These are phyloP conservation scores for Tanytarsus gracilentus DNA, from an alignment of 2,888 invertebrate genomes.

Conservation along the genomic window DNA sequence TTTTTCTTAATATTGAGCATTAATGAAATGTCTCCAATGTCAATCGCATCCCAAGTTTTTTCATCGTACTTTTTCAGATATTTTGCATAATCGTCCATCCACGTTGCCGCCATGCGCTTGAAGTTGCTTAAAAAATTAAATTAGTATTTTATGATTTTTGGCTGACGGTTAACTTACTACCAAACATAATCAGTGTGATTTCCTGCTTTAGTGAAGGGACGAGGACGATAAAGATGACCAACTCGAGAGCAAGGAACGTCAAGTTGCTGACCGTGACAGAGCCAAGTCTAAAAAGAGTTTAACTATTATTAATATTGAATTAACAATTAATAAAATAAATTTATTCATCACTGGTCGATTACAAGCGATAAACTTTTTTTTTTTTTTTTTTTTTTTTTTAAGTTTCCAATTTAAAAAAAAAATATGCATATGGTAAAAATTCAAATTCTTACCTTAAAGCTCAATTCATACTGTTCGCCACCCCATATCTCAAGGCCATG, in stretches of 20 bases:
- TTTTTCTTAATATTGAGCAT: slow-evolving; percentile 66
- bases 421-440: neutral
- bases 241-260: slow-evolving; percentile 90
- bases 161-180: neutral
- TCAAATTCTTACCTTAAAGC: slow-evolving; percentile 65
- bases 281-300: slow-evolving; percentile 51
- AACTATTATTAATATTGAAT: too few species aligned
- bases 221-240: slow-evolving; percentile 70
- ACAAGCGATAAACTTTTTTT: too few species aligned
- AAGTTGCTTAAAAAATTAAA: slow-evolving; percentile 57
- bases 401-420: neutral
- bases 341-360: slow-evolving; percentile 31
- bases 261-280: slow-evolving; percentile 83
- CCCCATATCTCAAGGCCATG: slow-evolving; percentile 93
- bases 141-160: neutral
- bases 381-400: too few species aligned
- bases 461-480: slow-evolving; percentile 93
- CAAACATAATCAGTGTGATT: slow-evolving; percentile 7
- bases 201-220: slow-evolving; percentile 1
- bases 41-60: slow-evolving; percentile 56
- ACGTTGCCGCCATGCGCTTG: slow-evolving; percentile 86
- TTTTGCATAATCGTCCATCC: slow-evolving; percentile 97
- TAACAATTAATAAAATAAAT: neutral
- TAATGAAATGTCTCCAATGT: slow-evolving; percentile 69
- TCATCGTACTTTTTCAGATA: slow-evolving; percentile 72